phyloP scores from a whole-genome alignment of 2,113 vertebrate species.

The Neogale vison region DNA sequence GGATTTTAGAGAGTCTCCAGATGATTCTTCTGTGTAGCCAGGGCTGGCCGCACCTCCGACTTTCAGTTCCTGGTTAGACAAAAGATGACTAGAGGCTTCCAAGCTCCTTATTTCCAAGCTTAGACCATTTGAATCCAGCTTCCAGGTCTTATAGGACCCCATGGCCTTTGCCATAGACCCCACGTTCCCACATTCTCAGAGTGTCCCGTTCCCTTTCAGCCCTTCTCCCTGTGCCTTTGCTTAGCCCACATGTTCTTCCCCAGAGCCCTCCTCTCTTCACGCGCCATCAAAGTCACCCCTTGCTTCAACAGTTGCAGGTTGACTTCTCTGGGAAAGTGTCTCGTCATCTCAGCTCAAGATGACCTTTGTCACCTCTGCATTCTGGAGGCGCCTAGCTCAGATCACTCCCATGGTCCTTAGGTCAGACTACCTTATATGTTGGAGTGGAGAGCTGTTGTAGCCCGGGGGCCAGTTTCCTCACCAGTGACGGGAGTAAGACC shows the following conservation, averaged over 20 bases:
- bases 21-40: background rate
- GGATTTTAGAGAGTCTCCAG: background rate
- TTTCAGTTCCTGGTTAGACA: background rate
- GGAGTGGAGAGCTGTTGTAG: too few relatives aligned
- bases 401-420: background rate
- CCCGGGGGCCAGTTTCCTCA: background rate
- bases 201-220: fast-evolving
- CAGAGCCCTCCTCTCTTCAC: background rate
- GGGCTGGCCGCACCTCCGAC: background rate
- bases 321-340: background rate
- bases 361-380: background rate
- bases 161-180: background rate
- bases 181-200: background rate
- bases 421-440: too few relatives aligned
- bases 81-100: background rate
- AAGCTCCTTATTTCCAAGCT: background rate
- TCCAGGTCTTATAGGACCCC: background rate
- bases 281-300: background rate
- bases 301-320: background rate
- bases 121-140: background rate
- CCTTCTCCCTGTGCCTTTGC: background rate
- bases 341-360: too few relatives aligned
- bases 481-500: background rate
- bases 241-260: fast-evolving
- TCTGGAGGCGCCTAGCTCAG: background rate